Conservation (phyloP, 2,888 invertebrate genomes). For the Stratiomys singularior region DNA sequence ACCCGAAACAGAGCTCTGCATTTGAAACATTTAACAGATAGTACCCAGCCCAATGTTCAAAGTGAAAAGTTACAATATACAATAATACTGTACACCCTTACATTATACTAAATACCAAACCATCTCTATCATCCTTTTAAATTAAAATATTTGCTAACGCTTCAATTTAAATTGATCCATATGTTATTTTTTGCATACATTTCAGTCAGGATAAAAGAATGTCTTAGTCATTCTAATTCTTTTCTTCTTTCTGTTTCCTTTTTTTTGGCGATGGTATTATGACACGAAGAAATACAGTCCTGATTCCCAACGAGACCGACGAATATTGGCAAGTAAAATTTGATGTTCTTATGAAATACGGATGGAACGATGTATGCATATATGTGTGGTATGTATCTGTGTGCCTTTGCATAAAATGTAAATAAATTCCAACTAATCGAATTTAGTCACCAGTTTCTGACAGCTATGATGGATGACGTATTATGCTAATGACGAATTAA, state of each 20-base stretch:
- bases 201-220: not conserved
- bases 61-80: too few relatives aligned
- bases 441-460: conserved; percentile 54
- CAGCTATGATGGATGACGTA: conserved; percentile 54
- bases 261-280: too few relatives aligned
- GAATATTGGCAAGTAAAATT: not conserved
- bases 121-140: not conserved
- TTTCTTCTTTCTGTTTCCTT: not conserved
- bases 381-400: not conserved
- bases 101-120: not conserved
- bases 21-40: too few relatives aligned
- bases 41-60: too few relatives aligned
- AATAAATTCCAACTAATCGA: conserved; percentile 54
- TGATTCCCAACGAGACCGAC: not conserved
- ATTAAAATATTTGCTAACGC: not conserved
- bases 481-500: conserved; percentile 55
- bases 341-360: not conserved
- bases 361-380: not conserved
- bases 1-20: too few relatives aligned
- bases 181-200: not conserved
- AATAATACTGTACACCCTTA: too few relatives aligned
- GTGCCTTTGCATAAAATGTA: conserved; percentile 51
- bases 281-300: not conserved
- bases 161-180: not conserved
- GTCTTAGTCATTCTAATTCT: conserved; percentile 14